These are phyloP conservation scores for Cheilosia vulpina DNA, from an alignment of 2,888 invertebrate species.

Conservation along the genomic window DNA sequence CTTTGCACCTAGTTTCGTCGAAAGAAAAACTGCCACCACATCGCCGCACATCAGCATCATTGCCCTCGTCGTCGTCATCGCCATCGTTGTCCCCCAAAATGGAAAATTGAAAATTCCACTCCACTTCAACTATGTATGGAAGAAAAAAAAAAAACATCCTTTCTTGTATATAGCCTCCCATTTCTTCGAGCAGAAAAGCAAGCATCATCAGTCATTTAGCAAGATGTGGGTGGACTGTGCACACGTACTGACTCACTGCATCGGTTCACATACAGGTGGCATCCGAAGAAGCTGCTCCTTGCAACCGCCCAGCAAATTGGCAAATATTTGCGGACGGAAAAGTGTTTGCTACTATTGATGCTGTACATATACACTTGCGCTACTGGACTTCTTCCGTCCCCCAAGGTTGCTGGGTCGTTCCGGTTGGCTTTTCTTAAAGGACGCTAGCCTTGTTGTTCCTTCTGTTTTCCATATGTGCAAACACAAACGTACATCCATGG, in stretches of 20 bases:
- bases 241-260: neutral
- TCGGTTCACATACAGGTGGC: slow-evolving; percentile 31
- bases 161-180: slow-evolving; percentile 15
- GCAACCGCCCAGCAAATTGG: slow-evolving; percentile 71
- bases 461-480: slow-evolving; percentile 34
- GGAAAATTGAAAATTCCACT: slow-evolving; percentile 55
- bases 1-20: slow-evolving; percentile 57
- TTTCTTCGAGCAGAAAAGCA: slow-evolving; percentile 51
- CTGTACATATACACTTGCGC: neutral
- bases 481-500: slow-evolving; percentile 6
- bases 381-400: slow-evolving; percentile 8
- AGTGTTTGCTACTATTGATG: slow-evolving; percentile 72
- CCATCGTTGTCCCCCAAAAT: neutral
- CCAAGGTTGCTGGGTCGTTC: slow-evolving; percentile 45
- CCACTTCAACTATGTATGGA: neutral
- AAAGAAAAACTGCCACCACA: slow-evolving; percentile 53
- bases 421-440: slow-evolving; percentile 47
- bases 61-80: neutral
- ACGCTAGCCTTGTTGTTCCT: slow-evolving; percentile 41
- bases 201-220: slow-evolving; percentile 68
- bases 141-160: slow-evolving; percentile 17
- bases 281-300: slow-evolving; percentile 47
- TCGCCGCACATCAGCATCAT: slow-evolving; percentile 26
- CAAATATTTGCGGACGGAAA: slow-evolving; percentile 70
- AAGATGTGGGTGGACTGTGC: neutral